A percentile compares a stretch with the other conserved stretches of the same genome.
phyloP scores from a whole-genome alignment of 2,113 vertebrate species.

The Narcine bancroftii region DNA sequence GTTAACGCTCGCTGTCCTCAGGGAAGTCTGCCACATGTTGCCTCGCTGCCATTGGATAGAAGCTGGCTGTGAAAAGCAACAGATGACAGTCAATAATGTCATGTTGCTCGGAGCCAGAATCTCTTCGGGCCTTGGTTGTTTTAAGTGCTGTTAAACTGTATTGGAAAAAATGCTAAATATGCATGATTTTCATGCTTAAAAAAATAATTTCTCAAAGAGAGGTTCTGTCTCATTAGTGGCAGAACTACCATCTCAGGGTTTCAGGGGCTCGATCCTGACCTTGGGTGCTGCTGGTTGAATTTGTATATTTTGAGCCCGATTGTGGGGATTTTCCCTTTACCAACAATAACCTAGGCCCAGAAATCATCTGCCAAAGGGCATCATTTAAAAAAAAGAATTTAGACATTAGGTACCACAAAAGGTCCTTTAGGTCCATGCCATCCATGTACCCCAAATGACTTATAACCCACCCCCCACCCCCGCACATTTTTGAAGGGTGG shows the following conservation, averaged over 20 bases:
- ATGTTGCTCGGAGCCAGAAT: not conserved
- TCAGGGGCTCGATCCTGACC: too few relatives aligned
- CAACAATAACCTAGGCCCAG: not conserved
- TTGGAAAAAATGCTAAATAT: not conserved
- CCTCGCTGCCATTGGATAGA: not conserved
- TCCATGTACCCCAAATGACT: too few relatives aligned
- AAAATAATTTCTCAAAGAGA: not conserved
- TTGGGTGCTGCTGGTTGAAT: too few relatives aligned
- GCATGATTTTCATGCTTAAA: not conserved
- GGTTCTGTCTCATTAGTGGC: not conserved
- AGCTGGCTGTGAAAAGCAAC: not conserved
- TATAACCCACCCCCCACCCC: too few relatives aligned
- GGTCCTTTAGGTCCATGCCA: too few relatives aligned
- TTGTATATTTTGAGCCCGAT: too few relatives aligned
- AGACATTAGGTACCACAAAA: too few relatives aligned
- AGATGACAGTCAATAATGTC: slow-evolving; percentile 10
- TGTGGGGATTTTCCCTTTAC: too few relatives aligned
- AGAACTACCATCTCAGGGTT: too few relatives aligned
- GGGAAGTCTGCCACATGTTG: not conserved
- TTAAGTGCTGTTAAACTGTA: not conserved
- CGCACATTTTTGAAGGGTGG: too few relatives aligned
- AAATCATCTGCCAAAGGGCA: not conserved
- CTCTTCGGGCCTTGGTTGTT: not conserved
- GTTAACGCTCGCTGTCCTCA: not conserved
- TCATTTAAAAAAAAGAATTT: too few relatives aligned